These are phyloP conservation scores for Lagenorhynchus albirostris DNA, from an alignment of 2,113 vertebrate genomes.

Conservation along the genomic window DNA sequence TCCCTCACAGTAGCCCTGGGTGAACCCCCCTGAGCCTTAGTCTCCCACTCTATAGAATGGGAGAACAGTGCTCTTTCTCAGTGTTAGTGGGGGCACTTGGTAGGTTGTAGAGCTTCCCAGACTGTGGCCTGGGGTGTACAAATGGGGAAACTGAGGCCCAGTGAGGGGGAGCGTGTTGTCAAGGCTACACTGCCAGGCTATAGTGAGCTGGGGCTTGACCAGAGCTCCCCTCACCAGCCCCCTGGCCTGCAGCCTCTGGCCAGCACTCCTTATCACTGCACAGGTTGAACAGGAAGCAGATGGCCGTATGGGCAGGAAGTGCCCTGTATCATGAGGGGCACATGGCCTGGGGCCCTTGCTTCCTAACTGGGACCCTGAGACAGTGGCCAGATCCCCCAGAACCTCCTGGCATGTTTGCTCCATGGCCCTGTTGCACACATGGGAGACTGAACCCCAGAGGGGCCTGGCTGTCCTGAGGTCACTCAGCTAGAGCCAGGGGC, in stretches of 20 bases:
- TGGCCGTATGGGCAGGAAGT: background rate
- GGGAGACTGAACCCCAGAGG: too few relatives aligned
- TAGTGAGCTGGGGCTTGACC: background rate
- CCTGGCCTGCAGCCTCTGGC: background rate
- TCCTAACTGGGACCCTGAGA: background rate
- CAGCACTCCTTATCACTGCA: background rate
- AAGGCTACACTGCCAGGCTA: background rate
- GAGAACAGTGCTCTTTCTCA: background rate
- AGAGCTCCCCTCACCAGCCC: background rate
- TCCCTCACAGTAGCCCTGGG: background rate
- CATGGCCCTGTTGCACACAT: rapidly evolving
- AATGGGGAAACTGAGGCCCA: background rate
- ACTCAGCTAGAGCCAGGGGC: background rate
- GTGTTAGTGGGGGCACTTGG: background rate
- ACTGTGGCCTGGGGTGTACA: background rate
- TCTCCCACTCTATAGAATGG: background rate
- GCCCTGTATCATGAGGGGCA: background rate
- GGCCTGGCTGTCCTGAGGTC: background rate
- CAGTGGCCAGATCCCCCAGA: too few relatives aligned
- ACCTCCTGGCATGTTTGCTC: background rate
- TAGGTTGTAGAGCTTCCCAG: background rate
- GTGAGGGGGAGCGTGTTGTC: too few relatives aligned
- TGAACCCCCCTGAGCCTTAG: background rate
- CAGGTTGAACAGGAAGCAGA: background rate
- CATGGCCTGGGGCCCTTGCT: background rate